Conservation (phyloP, 2,113 vertebrate genomes). For the Charina bottae region DNA sequence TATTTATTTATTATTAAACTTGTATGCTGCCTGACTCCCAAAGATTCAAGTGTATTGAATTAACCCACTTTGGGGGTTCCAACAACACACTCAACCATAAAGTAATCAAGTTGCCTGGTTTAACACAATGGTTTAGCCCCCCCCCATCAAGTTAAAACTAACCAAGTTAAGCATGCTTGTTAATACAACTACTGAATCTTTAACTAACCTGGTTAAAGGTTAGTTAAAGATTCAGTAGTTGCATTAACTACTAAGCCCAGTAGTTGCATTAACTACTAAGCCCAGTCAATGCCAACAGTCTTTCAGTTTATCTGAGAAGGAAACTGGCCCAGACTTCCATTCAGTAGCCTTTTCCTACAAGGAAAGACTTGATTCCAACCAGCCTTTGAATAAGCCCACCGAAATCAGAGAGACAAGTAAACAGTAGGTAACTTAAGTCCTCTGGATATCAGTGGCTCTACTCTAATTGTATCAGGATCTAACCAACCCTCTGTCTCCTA, state of each 20-base stretch:
- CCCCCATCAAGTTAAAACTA: background rate
- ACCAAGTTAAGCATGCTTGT: background rate
- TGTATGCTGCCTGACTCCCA: background rate
- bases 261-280: no score
- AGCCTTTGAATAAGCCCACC: background rate
- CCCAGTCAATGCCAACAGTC: background rate
- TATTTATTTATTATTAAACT: background rate
- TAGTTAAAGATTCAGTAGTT: no score
- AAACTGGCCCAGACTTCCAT: background rate
- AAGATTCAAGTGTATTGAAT: background rate
- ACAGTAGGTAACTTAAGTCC: background rate
- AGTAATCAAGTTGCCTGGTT: background rate
- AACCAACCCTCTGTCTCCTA: background rate
- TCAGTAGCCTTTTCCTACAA: background rate
- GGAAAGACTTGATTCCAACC: background rate
- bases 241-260: no score
- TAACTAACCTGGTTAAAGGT: background rate
- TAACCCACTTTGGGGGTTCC: background rate
- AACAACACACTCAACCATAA: background rate
- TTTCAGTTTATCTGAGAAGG: background rate
- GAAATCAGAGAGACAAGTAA: background rate
- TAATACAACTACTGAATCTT: background rate
- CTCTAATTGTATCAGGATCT: background rate
- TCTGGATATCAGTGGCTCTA: background rate
- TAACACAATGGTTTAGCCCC: background rate